Percentiles rank a stretch among this genome's conserved stretches.
phyloP scores from a whole-genome alignment of 1,140 invertebrate species.

The Lasioglossum baleicum region DNA sequence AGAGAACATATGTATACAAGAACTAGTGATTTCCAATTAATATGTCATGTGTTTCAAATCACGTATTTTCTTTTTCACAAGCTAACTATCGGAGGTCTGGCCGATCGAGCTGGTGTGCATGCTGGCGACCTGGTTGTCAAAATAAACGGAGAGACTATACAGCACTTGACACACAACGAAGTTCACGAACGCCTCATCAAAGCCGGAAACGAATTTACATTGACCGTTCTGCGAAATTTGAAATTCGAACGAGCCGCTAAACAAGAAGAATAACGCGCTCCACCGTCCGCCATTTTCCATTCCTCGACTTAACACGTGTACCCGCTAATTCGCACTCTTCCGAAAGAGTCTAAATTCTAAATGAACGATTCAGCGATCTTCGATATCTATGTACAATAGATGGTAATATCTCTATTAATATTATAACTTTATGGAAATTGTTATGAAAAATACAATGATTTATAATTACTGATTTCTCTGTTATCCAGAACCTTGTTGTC shows the following conservation, averaged over 20 bases:
- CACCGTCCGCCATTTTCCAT: neutral
- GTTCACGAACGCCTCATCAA: constrained; percentile 85
- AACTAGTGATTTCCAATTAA: no score
- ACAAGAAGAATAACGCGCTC: constrained; percentile 30
- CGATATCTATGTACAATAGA: neutral
- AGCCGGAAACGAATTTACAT: constrained; percentile 84
- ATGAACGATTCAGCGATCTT: neutral
- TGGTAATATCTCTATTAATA: neutral
- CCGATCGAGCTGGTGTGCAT: constrained; percentile 86
- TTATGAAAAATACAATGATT: neutral
- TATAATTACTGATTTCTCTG: neutral
- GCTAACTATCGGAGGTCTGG: constrained; percentile 87
- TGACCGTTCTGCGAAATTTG: constrained; percentile 81
- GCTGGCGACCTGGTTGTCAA: constrained; percentile 88
- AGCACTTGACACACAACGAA: constrained; percentile 84
- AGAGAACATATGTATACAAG: no score
- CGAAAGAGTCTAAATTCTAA: neutral
- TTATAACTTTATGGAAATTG: neutral
- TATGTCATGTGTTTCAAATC: no score
- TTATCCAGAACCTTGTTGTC: neutral
- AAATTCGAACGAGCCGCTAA: constrained; percentile 23
- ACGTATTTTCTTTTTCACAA: constrained; percentile 67
- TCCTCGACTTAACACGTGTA: no score
- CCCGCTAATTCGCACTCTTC: neutral
- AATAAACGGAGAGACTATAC: constrained; percentile 84